These are phyloP conservation scores for Drosophila pallidifrons DNA, from an alignment of 1,140 invertebrate species.

Conservation along the genomic window DNA sequence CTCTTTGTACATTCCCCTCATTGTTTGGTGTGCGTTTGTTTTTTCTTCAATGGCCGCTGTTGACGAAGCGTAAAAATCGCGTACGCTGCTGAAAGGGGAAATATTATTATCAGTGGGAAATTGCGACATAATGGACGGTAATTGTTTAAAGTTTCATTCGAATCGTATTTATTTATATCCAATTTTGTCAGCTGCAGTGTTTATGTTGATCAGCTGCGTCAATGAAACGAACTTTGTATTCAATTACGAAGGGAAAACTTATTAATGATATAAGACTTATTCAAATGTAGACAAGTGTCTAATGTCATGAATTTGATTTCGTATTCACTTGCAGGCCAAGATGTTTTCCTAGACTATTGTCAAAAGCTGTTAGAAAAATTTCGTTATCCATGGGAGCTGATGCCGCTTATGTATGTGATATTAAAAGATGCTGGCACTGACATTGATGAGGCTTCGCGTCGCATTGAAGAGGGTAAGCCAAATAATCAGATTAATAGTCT, in stretches of 20 bases:
- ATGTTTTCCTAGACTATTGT: constrained; percentile 89
- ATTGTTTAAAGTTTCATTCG: constrained; percentile 19
- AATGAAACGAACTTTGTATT: constrained; percentile 41
- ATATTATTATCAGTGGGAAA: constrained; percentile 20
- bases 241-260: constrained; percentile 16
- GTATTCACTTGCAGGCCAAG: constrained; percentile 86
- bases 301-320: constrained; percentile 17
- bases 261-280: neutral
- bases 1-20: constrained; percentile 1
- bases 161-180: constrained; percentile 34
- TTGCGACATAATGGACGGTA: constrained; percentile 5
- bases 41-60: constrained; percentile 16
- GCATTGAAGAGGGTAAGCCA: constrained; percentile 90
- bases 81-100: constrained; percentile 39
- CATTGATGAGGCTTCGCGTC: constrained; percentile 88
- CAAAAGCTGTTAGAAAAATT: constrained; percentile 90
- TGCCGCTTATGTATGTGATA: constrained; percentile 90
- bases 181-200: constrained; percentile 21
- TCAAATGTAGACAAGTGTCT: neutral
- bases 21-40: neutral
- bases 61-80: constrained; percentile 26
- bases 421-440: constrained; percentile 89
- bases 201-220: constrained; percentile 23
- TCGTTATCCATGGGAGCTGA: constrained; percentile 90
- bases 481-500: neutral